Evolutionary conservation across 2,797 vertebrate genomes (phyloP).

Genomic region (Crocodylus rhombifer): DNA sequence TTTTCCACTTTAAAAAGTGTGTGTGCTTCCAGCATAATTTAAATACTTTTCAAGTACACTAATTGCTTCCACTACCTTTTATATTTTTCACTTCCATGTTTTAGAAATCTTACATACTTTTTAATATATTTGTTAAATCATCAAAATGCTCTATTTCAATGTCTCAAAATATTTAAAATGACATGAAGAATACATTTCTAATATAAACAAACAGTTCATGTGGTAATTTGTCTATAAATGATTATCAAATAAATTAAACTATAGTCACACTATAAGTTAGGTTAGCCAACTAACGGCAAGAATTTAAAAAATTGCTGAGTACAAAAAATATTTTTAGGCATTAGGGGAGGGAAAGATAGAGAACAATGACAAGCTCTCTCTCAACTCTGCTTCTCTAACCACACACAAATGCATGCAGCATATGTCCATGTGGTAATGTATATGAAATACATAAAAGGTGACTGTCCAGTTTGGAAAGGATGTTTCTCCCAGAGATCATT

Average conservation of each 20-base stretch:
- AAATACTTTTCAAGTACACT: slow-evolving; percentile 17
- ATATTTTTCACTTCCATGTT: not conserved
- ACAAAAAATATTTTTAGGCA: not conserved
- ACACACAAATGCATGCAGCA: not conserved
- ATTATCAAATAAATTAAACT: not conserved
- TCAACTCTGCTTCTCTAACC: not conserved
- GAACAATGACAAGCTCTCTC: not conserved
- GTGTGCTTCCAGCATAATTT: slow-evolving; percentile 10
- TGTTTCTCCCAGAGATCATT: not conserved
- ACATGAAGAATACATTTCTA: slow-evolving; percentile 26
- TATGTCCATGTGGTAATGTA: not conserved
- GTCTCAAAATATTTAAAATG: not conserved
- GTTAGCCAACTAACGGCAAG: not conserved
- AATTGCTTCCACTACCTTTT: slow-evolving; percentile 46
- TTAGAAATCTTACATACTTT: not conserved
- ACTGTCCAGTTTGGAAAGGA: not conserved
- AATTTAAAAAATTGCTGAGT: not conserved
- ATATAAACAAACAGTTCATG: not conserved
- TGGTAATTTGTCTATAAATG: not conserved
- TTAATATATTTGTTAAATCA: not conserved
- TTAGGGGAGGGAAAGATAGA: not conserved
- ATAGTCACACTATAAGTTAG: not conserved
- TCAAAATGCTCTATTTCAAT: not conserved
- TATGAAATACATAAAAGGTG: not conserved
- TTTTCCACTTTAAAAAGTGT: slow-evolving; percentile 29